Base-by-base conservation (phyloP, 2,797 vertebrate species). In the Poecilia picta region DNA sequence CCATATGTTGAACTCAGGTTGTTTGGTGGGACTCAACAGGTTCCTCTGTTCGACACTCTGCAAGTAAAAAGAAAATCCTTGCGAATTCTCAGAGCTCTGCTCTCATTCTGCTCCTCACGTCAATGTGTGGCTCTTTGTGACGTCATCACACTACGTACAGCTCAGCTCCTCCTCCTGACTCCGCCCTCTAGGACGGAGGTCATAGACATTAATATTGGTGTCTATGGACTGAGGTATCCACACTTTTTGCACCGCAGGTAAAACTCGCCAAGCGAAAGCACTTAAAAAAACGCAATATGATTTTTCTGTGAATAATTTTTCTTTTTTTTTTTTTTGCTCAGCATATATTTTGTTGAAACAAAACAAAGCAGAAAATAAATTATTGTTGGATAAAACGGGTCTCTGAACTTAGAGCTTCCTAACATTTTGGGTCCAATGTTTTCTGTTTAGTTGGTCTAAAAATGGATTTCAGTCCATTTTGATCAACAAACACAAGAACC, bases 161-260 rank as follows among this genome's bases (percentile, higher is more conserved):
- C 90, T 91, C 91, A 89, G 85, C 93, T 94, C 92, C 94, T 82
- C 10, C 75, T 89, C 90, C 80, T 83, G 82, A 57, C 41, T 28
- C 0, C 53, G 7, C 36, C 20, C 64, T 41, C 64, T 68, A 41
- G n/a, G n/a, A n/a, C n/a, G n/a, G n/a, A 3, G 33, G 33, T 33
- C 33, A 33, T 33, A n/a, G 33, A 33, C 33, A 33, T 33, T 1
- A 33, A 33, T 3, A 33, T 1, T 33, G 33, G 3, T 33, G 33
- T 33, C 33, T 33, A 33, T 33, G 64, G 64, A 12, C 20, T 1
- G 10, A 10, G 3, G n/a, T 8, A 15, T 31, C 13, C 12, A 7
- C 31, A 31, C 13, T 5, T 59, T 59, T 7, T 31, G n/a, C 25
- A 28, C 55, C 11, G 12, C 4, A 1, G n/a, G 55, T 1, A 55